Base-by-base conservation (phyloP, 1,140 invertebrate genomes). In the Gonatopus flavifemur region DNA sequence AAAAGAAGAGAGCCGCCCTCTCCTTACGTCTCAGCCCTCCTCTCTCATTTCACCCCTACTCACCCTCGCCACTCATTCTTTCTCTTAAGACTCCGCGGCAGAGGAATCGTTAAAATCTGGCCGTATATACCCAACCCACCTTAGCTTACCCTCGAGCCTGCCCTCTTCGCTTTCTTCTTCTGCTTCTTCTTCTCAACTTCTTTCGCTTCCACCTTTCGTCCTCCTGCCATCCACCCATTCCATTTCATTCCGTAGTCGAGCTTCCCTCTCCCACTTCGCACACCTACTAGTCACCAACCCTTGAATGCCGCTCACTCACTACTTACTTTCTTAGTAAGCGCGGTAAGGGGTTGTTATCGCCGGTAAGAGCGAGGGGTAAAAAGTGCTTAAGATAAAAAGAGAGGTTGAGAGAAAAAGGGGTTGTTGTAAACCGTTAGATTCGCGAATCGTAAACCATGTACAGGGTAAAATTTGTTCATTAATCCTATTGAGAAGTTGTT, bases 21-120 rank as follows among this genome's bases (percentile, higher is more conserved):
- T 59, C 59, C 63, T 36, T 20, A 44, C 36, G 40, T 55, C 60
- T 61, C 64, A 51, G 43, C 63, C 61, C 53, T 62, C 57, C 59
- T 62, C 67, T 65, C 66, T 70, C 69, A 69, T 72, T 70, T 66
- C 62, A 55, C 70, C 63, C 68, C 62, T 62, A 68, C 72, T 68
- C 67, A 67, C 72, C n/a, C n/a, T n/a, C n/a, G n/a, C n/a, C n/a
- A n/a, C n/a, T n/a, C 68, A 77, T 77, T 78, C 74, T 77, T 77
- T 78, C 74, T 78, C 74, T 78, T 78, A 78, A 78, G 75, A 76
- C 74, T 76, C 70, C 73, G 74, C 72, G 70, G 74, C 74, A 70
- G 74, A 74, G 72, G 74, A 77, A 78, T 77, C 76, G 74, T 77
- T 78, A 77, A 77, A 78, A 77, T 78, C 76, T 78, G 76, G 76